A percentile compares a stretch with the other conserved stretches of the same genome.
Evolutionary conservation across 2,888 invertebrate genomes (phyloP).

Genomic region (Dioctria rufipes): DNA sequence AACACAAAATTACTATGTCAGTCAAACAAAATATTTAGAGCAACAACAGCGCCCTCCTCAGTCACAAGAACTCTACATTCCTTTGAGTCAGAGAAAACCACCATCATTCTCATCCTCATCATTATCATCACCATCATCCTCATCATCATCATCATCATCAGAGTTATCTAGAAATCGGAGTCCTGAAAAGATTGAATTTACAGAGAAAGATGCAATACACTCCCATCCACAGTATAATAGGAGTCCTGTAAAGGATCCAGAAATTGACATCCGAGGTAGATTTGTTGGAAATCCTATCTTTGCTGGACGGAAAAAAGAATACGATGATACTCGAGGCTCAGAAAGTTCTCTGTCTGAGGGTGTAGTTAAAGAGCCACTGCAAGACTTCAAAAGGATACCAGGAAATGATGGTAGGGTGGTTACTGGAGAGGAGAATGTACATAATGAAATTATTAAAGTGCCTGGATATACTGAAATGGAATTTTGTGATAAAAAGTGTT

Average conservation of each 20-base stretch:
- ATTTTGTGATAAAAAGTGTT: constrained; percentile 33
- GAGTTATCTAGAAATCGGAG: constrained; percentile 50
- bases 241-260: constrained; percentile 61
- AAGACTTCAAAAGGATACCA: constrained; percentile 10
- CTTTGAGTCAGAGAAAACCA: background rate
- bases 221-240: constrained; percentile 64
- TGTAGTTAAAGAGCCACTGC: constrained; percentile 28
- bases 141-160: background rate
- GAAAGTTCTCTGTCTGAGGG: constrained; percentile 30
- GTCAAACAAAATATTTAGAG: constrained; percentile 26
- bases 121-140: too few species aligned
- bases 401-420: background rate
- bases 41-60: background rate
- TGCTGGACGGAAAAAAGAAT: constrained; percentile 6
- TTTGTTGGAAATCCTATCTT: background rate
- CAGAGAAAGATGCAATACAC: constrained; percentile 68
- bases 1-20: background rate
- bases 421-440: background rate
- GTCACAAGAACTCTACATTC: background rate
- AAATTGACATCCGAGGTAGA: constrained; percentile 24
- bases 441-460: constrained; percentile 6
- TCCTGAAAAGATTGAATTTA: constrained; percentile 68
- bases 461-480: constrained; percentile 12
- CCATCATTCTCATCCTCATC: too few species aligned
- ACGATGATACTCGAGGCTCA: constrained; percentile 7